Percentiles rank a stretch among this genome's conserved stretches.
Evolutionary conservation across 2,113 vertebrate genomes (phyloP).

Genomic region (Dissostichus mawsoni): DNA sequence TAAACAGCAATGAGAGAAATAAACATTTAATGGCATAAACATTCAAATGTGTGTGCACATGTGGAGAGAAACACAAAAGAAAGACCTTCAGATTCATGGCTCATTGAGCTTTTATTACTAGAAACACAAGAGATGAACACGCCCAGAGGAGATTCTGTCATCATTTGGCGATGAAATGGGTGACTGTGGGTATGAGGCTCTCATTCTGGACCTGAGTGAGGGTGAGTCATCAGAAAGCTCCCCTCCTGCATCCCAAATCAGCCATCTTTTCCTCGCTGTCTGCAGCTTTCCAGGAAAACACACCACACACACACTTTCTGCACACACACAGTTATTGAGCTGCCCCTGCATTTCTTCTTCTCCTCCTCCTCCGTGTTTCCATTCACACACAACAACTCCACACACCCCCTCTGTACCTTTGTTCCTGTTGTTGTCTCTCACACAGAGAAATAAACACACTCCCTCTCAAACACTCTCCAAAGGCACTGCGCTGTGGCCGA

Average conservation of each 20-base stretch:
- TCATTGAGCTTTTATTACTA: neutral
- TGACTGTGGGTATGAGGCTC: neutral
- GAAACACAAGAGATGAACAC: slow-evolving; percentile 7
- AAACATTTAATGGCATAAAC: slow-evolving; percentile 1
- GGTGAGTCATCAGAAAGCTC: slow-evolving; percentile 54
- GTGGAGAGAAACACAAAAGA: neutral
- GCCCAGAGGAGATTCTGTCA: slow-evolving; percentile 27
- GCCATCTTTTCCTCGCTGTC: slow-evolving; percentile 56
- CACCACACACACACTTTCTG: slow-evolving; percentile 16
- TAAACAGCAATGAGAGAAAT: neutral
- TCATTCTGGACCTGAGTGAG: slow-evolving; percentile 26
- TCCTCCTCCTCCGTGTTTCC: neutral
- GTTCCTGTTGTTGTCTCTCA: slow-evolving; percentile 29
- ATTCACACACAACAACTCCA: slow-evolving; percentile 21
- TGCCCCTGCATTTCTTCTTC: neutral
- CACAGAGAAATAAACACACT: slow-evolving; percentile 20
- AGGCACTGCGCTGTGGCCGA: slow-evolving; percentile 25
- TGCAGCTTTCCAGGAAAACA: slow-evolving; percentile 45
- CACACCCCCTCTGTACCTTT: slow-evolving; percentile 2
- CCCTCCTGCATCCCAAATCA: slow-evolving; percentile 48
- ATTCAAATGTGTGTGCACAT: neutral
- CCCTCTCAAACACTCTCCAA: slow-evolving; percentile 21
- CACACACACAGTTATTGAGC: slow-evolving; percentile 16
- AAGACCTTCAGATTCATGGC: neutral
- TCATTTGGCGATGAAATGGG: slow-evolving; percentile 32